Evolutionary conservation across 2,888 invertebrate species (phyloP).

Genomic region (Sicus ferrugineus): DNA sequence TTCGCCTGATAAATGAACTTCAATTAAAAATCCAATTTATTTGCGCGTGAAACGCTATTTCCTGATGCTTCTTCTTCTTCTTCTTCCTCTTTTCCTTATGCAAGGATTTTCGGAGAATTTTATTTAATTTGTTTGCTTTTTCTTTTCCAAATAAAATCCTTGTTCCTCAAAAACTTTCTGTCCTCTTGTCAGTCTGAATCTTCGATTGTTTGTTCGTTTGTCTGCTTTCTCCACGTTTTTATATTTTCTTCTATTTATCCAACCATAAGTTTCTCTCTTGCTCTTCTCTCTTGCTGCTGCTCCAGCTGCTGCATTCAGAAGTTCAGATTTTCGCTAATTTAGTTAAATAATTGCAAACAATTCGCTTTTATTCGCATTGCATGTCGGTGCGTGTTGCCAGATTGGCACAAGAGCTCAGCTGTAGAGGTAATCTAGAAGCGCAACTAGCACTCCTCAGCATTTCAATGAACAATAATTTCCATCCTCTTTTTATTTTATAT

Average conservation of each 20-base stretch:
- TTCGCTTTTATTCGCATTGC: background rate
- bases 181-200: no score
- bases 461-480: no score
- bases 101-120: background rate
- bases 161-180: background rate
- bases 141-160: background rate
- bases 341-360: slow-evolving; percentile 28
- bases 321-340: slow-evolving; percentile 24
- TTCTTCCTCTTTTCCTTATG: background rate
- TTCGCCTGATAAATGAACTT: background rate
- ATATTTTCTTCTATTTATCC: background rate
- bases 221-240: background rate
- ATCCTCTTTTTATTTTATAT: no score
- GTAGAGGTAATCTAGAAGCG: no score
- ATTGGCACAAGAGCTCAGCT: background rate
- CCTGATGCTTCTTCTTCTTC: background rate
- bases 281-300: slow-evolving; percentile 8
- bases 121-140: background rate
- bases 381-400: slow-evolving; percentile 4
- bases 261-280: background rate
- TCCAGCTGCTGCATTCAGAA: background rate
- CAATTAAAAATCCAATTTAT: slow-evolving; percentile 27
- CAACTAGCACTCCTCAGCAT: no score
- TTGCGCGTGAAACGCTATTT: slow-evolving; percentile 20
- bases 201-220: background rate